A percentile compares a stretch with the other conserved stretches of the same genome.
These are phyloP conservation scores for Phallusia fumigata DNA, from an alignment of 23 tunicate genomes.

Conservation along the genomic window DNA sequence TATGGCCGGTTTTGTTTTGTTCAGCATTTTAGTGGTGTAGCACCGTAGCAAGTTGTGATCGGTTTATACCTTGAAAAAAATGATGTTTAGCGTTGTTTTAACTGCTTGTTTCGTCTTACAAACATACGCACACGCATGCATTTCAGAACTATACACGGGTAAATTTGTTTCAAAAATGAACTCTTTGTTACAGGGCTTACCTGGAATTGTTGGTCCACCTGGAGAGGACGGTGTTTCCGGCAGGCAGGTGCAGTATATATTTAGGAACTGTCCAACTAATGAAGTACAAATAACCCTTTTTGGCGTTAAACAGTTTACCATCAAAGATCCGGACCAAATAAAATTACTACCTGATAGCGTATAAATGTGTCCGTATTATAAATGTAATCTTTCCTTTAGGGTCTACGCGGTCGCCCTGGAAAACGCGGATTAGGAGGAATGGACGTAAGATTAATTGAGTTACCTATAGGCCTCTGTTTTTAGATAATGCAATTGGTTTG, in stretches of 20 bases:
- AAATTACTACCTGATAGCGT: background rate
- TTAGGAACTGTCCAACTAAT: background rate
- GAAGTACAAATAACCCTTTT: too few species aligned
- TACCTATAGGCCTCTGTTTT: background rate
- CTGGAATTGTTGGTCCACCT: background rate
- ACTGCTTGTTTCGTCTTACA: too few species aligned
- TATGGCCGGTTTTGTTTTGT: too few species aligned
- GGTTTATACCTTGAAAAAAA: too few species aligned
- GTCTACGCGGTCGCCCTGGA: background rate
- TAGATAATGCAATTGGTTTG: background rate
- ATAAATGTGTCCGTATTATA: background rate
- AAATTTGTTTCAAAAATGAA: background rate
- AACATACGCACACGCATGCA: too few species aligned
- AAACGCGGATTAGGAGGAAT: background rate
- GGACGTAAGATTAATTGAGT: background rate
- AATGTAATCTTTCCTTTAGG: background rate
- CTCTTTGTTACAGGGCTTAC: background rate
- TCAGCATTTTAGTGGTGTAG: too few species aligned
- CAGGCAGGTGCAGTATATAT: slow-evolving; percentile 15
- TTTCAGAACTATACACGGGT: background rate
- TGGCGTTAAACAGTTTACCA: too few species aligned
- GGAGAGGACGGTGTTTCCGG: slow-evolving; percentile 12
- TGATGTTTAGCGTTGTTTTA: too few species aligned
- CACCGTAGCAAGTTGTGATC: too few species aligned
- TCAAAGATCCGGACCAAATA: too few species aligned